These are phyloP conservation scores for Cardiocondyla obscurior DNA, from an alignment of 1,140 invertebrate species.

Conservation along the genomic window DNA sequence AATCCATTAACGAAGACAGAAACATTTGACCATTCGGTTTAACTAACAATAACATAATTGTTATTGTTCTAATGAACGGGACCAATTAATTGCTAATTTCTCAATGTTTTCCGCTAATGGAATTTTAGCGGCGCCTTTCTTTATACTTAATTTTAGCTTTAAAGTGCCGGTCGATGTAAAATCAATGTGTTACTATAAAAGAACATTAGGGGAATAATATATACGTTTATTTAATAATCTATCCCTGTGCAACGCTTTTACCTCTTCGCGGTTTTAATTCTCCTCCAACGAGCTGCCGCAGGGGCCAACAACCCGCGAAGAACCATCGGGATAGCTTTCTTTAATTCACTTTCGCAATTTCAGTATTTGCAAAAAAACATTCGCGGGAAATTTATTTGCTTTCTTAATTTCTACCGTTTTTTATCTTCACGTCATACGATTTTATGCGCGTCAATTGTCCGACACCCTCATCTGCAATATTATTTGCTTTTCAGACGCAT, in stretches of 20 bases:
- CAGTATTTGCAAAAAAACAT: constrained; percentile 24
- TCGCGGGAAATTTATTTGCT: constrained; percentile 12
- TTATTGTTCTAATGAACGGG: too few relatives aligned
- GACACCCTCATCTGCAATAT: not conserved
- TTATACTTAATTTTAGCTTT: not conserved
- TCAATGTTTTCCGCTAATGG: not conserved
- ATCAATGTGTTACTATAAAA: not conserved
- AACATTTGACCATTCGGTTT: not conserved
- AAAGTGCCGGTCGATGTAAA: not conserved
- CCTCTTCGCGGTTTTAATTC: constrained; percentile 68
- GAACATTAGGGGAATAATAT: not conserved
- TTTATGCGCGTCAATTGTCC: constrained; percentile 5
- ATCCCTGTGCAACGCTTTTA: constrained; percentile 50
- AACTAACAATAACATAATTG: not conserved
- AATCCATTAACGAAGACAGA: not conserved
- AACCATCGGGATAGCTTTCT: constrained; percentile 61
- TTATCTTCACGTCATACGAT: constrained; percentile 31
- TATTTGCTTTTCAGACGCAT: not conserved
- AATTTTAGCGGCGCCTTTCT: not conserved
- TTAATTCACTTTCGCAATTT: constrained; percentile 19
- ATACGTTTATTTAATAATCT: not conserved
- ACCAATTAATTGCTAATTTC: not conserved
- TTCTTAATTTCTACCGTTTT: not conserved
- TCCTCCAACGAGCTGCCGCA: constrained; percentile 68
- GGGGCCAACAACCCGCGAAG: constrained; percentile 68